Percentiles rank a stretch among this genome's conserved stretches.
These are phyloP conservation scores for Chauna torquata DNA, from an alignment of 2,113 vertebrate species.

Conservation along the genomic window DNA sequence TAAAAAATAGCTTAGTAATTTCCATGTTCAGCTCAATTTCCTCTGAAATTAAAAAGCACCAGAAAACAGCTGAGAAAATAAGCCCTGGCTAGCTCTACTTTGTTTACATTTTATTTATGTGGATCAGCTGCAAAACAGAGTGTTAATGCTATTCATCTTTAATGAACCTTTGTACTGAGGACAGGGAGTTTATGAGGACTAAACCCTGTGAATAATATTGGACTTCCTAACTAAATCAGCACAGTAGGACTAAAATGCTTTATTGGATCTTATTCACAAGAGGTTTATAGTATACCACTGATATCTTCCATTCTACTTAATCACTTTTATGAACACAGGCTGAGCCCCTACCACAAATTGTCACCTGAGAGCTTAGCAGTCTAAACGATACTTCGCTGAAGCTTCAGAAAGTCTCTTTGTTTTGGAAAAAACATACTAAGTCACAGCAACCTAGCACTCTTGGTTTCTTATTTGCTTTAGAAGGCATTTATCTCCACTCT, in stretches of 20 bases:
- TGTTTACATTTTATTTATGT: background rate
- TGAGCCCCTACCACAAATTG: background rate
- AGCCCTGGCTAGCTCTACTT: background rate
- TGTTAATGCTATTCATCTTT: background rate
- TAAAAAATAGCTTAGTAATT: background rate
- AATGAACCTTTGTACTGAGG: background rate
- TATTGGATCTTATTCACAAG: conserved; percentile 9
- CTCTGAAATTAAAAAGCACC: conserved; percentile 9
- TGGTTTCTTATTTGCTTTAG: background rate
- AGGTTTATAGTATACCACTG: background rate
- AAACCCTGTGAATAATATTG: background rate
- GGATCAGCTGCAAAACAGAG: background rate
- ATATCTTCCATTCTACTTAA: background rate
- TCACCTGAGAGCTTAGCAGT: conserved; percentile 22
- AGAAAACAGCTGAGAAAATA: conserved; percentile 16
- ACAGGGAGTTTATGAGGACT: conserved; percentile 3
- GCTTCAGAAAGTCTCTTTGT: conserved; percentile 43
- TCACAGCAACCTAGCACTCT: background rate
- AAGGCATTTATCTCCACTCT: background rate
- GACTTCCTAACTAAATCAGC: background rate
- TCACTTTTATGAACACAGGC: conserved; percentile 1
- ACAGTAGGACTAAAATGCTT: background rate
- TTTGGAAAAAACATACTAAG: conserved; percentile 17
- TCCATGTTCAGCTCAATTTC: background rate
- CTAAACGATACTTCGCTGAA: background rate